phyloP scores from a whole-genome alignment of 2,113 vertebrate genomes.

The Prunella himalayana region DNA sequence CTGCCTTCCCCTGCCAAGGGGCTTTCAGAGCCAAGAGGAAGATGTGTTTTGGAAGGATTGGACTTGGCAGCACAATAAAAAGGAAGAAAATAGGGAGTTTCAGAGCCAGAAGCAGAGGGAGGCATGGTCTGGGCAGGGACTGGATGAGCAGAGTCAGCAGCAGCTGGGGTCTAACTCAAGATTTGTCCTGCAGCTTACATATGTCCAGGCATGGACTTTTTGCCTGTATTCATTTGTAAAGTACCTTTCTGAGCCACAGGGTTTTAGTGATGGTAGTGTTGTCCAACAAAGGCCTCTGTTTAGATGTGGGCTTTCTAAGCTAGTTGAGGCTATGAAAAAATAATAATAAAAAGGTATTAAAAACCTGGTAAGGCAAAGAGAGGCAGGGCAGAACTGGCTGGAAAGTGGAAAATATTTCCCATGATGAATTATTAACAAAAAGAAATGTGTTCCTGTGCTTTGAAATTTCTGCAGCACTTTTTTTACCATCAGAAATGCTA shows the following conservation, averaged over 20 bases:
- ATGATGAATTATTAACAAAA: constrained; percentile 43
- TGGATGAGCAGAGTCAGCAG: neutral
- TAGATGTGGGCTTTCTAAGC: neutral
- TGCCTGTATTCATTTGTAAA: neutral
- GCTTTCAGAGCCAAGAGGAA: neutral
- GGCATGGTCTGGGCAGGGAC: neutral
- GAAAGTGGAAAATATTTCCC: constrained; percentile 34
- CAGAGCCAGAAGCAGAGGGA: neutral
- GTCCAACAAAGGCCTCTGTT: neutral
- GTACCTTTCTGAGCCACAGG: rapidly evolving
- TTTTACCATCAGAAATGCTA: constrained; percentile 1
- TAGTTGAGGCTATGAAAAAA: neutral
- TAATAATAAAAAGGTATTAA: neutral
- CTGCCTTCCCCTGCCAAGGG: neutral
- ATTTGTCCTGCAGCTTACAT: neutral
- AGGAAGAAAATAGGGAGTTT: neutral
- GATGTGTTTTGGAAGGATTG: neutral
- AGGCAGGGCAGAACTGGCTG: neutral
- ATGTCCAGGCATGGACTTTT: neutral
- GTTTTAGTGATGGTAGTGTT: neutral
- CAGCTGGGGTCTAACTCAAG: neutral
- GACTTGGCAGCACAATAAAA: neutral
- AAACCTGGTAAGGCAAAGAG: neutral
- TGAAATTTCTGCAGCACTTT: constrained; percentile 37
- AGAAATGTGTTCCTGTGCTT: constrained; percentile 25